Evolutionary conservation across 2,888 invertebrate genomes (phyloP).

Genomic region (Harpalus rubripes): DNA sequence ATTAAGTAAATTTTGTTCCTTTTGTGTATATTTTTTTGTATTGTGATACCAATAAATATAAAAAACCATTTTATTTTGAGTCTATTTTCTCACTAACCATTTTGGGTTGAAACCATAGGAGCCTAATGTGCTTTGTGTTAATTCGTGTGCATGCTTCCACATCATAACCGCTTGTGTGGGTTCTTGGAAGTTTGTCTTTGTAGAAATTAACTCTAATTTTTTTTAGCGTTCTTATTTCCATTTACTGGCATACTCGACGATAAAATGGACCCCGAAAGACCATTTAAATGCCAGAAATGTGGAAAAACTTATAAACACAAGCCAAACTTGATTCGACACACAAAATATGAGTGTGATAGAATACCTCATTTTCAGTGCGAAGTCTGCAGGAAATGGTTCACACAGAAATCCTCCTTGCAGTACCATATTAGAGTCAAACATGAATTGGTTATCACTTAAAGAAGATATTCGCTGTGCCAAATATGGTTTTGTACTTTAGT

Average conservation of each 20-base stretch:
- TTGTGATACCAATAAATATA: neutral
- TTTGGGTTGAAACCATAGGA: neutral
- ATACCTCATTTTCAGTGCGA: slow-evolving; percentile 81
- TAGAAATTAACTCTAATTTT: slow-evolving; percentile 40
- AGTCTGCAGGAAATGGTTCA: slow-evolving; percentile 69
- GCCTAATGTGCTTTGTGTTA: slow-evolving; percentile 3
- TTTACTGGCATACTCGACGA: slow-evolving; percentile 27
- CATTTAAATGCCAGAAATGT: slow-evolving; percentile 81
- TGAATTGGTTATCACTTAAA: slow-evolving; percentile 58
- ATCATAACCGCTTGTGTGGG: slow-evolving; percentile 14
- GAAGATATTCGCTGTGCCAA: slow-evolving; percentile 6
- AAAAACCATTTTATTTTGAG: neutral
- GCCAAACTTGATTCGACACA: slow-evolving; percentile 85
- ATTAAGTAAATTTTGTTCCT: no score
- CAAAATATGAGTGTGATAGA: slow-evolving; percentile 85
- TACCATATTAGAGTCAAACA: slow-evolving; percentile 68
- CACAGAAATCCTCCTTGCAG: slow-evolving; percentile 69
- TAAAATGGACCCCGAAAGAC: slow-evolving; percentile 54
- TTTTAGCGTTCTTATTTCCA: slow-evolving; percentile 58
- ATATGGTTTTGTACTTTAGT: slow-evolving; percentile 6
- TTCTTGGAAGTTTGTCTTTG: neutral
- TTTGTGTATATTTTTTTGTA: neutral
- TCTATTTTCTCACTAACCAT: neutral
- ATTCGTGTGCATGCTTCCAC: slow-evolving; percentile 56
- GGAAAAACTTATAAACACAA: slow-evolving; percentile 88